Base-by-base conservation (phyloP, 2,888 invertebrate species). In the Stomorhina lunata region DNA sequence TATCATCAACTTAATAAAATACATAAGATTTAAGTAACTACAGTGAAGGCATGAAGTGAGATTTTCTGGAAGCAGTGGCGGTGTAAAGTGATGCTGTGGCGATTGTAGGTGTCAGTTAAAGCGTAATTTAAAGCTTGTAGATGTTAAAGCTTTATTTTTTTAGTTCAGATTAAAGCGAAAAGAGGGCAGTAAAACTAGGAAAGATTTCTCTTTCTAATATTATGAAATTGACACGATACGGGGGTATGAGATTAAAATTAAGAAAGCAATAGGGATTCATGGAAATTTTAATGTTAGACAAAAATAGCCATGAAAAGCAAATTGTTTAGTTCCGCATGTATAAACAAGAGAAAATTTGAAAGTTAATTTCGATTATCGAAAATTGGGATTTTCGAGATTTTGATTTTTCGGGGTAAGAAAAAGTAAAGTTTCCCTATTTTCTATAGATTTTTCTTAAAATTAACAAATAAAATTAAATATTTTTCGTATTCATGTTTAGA, bases 171-270 rank as follows among this genome's bases (percentile, higher is more conserved):
- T 65, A 69, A 84, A 86, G 86, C 85, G 83, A 85, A 87, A 86
- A 88, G 88, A 88, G 84, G 87, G 87, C 88, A 88, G 86, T 88
- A 80, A 88, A 88, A 88, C 87, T 87, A 69, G 9, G 12, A 20
- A 10, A 9, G 10, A 27, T 0, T 17, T 22, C 25, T 53, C 12
- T 20, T 73, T 15, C 17, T n/a, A n/a, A n/a, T n/a, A 63, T 55
- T 73, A 55, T 69, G 32, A 80, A 84, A 82, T 79, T 83, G 84
- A 71, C 76, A 61, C 84, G 82, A 82, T 82, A 63, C 82, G 69
- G 80, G 66, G 71, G 6, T 20, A 22, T 32, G 17, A 10, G 32
- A 10, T 0, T 17, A 17, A 65, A 65, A 29, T n/a, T n/a, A 25
- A 3, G 10, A 45, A 43, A 29, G 34, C 34, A 55, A 55, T 17